A percentile compares a stretch with the other conserved stretches of the same genome.
Conservation (phyloP, 2,888 invertebrate genomes). For the Drosophila siamana region DNA sequence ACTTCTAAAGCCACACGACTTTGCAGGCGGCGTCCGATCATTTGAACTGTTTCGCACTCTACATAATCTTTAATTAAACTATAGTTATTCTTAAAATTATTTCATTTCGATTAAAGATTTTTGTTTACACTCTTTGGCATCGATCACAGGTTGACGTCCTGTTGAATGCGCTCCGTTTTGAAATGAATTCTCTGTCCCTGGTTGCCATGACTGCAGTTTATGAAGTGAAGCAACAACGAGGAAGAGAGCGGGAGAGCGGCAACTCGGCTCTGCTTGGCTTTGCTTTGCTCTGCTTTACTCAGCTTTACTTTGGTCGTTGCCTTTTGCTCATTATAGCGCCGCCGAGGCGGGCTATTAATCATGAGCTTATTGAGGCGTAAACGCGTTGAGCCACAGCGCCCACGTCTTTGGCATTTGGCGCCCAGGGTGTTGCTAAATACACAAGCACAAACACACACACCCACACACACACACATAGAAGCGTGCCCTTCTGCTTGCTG, state of each 20-base stretch:
- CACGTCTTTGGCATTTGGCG: slow-evolving; percentile 56
- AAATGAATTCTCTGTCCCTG: slow-evolving; percentile 10
- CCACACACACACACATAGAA: not conserved
- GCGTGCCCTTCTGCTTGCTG: not conserved
- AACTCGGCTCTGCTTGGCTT: not conserved
- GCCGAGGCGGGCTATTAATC: slow-evolving; percentile 79
- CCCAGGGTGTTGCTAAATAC: slow-evolving; percentile 26
- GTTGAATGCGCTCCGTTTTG: not conserved
- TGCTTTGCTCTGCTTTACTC: slow-evolving; percentile 18
- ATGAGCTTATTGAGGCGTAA: slow-evolving; percentile 84
- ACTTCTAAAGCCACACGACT: slow-evolving; percentile 22
- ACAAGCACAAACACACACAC: not conserved
- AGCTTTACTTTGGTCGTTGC: slow-evolving; percentile 53
- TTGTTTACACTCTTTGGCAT: not conserved
- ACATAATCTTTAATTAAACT: not conserved
- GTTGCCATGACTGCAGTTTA: slow-evolving; percentile 25
- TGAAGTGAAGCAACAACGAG: slow-evolving; percentile 30
- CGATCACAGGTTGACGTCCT: not conserved
- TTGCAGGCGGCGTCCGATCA: slow-evolving; percentile 9
- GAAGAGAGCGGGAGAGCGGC: not conserved
- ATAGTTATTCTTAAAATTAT: not conserved
- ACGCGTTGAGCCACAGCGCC: slow-evolving; percentile 73
- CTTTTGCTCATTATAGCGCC: slow-evolving; percentile 71
- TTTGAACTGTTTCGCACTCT: slow-evolving; percentile 11
- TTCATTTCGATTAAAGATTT: not conserved